Base-by-base conservation (phyloP, 1,140 invertebrate genomes). In the Pseudomyrmex pallidus region DNA sequence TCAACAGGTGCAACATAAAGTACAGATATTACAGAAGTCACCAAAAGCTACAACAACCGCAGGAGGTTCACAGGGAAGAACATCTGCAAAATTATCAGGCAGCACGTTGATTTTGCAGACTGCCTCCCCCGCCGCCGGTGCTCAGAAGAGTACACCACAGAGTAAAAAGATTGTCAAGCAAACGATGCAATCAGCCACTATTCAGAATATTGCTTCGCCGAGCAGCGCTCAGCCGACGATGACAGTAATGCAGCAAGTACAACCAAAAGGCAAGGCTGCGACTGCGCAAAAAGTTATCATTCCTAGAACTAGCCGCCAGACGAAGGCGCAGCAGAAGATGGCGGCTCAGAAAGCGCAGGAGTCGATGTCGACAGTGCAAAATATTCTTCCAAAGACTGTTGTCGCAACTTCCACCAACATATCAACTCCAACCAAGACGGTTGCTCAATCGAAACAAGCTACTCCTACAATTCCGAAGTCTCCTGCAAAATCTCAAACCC, bases 21-120 rank as follows among this genome's bases (percentile, higher is more conserved):
- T 92, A n/a, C 91, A 92, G 48, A 74, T 91, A 62, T 13, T 91
- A n/a, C 88, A 92, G 54, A 93, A 93, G 13, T 86, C 82, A 0
- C 88, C 91, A 50, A 92, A 91, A 46, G 35, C 87, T 13, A 15
- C 90, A 35, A 74, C 87, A 25, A 80, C 87, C n/a, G 74, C 90
- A 9, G 10, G 68, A 56, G 10, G 52, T 12, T 44, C 87, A 4
- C 89, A 90, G 72, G 63, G 68, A 46, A 89, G 80, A 63, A 12
- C 50, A 2, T 70, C 84, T 0, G 76, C 70, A 35, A 90, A 92
- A 85, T 88, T 83, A 46, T 3, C 67, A 44, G 64, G 89, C 2
- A 52, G 74, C 50, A 89, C 90, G 0, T 74, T 93, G 2, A 78
- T 93, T 2, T 83, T 91, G 25, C 90, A 91, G 72, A 93, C 90